These are phyloP conservation scores for Cavia aperea DNA, from an alignment of 2,113 vertebrate genomes.

Conservation along the genomic window DNA sequence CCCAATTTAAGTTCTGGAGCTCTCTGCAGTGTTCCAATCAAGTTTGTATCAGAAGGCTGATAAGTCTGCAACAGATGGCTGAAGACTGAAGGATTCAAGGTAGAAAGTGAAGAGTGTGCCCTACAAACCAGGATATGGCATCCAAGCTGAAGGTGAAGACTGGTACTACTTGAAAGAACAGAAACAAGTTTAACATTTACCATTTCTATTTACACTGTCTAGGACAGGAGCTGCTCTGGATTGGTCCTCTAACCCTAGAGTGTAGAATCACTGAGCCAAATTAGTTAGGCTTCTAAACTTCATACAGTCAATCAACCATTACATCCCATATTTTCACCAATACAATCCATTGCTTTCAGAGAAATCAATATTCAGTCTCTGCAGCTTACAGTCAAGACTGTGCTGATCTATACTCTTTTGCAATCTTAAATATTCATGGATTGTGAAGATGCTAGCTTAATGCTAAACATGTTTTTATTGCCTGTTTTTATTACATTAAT, in stretches of 20 bases:
- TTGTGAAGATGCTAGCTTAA: neutral
- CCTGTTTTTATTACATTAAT: neutral
- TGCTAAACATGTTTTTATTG: too few relatives aligned
- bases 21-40: neutral
- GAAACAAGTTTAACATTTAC: neutral
- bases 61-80: neutral
- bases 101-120: neutral
- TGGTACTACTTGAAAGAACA: neutral
- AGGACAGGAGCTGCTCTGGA: neutral
- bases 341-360: neutral
- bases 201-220: neutral
- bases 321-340: neutral
- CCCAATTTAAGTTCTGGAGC: neutral
- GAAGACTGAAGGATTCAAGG: neutral
- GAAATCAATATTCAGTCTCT: neutral
- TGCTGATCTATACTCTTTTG: neutral
- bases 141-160: neutral
- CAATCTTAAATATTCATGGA: neutral
- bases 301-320: neutral
- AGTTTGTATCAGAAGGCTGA: neutral
- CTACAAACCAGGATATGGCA: neutral
- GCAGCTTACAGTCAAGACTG: neutral
- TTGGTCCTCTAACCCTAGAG: neutral
- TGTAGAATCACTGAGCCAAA: neutral
- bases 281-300: neutral